Evolutionary conservation across 1,140 invertebrate genomes (phyloP).

Genomic region (Andricus grossulariae): DNA sequence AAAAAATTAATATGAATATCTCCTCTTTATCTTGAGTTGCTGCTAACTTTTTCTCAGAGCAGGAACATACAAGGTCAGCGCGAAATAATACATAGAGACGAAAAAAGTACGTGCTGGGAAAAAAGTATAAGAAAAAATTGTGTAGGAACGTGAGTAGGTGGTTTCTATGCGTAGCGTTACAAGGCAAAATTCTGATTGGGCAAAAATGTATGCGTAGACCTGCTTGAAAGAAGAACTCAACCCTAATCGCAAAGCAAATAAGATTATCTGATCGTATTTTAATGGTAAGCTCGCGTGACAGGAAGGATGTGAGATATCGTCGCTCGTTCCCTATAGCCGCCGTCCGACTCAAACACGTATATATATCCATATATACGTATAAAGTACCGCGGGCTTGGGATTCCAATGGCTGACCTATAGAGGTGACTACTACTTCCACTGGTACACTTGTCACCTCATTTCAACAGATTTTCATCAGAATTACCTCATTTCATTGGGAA

Average conservation of each 20-base stretch:
- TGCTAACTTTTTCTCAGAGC: too few relatives aligned
- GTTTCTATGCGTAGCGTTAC: slow-evolving; percentile 31
- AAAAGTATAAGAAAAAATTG: slow-evolving; percentile 5
- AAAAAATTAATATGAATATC: too few relatives aligned
- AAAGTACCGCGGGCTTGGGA: slow-evolving; percentile 40
- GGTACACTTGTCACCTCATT: slow-evolving; percentile 12
- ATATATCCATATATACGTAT: not conserved
- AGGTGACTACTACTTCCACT: slow-evolving; percentile 51
- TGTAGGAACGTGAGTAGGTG: not conserved
- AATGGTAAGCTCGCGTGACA: slow-evolving; percentile 67
- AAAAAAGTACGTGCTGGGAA: not conserved
- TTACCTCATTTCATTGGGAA: not conserved
- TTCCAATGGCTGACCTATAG: slow-evolving; percentile 46
- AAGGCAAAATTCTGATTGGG: slow-evolving; percentile 50
- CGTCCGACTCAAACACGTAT: not conserved
- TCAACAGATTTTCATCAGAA: slow-evolving; percentile 27
- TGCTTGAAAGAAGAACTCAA: slow-evolving; percentile 55
- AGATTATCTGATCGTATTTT: slow-evolving; percentile 74
- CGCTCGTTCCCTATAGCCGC: slow-evolving; percentile 1
- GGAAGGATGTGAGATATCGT: slow-evolving; percentile 34
- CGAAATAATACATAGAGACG: not conserved
- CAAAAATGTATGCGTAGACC: slow-evolving; percentile 55
- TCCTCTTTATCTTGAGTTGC: too few relatives aligned
- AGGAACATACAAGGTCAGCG: too few relatives aligned
- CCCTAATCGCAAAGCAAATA: slow-evolving; percentile 68